Evolutionary conservation across 2,113 vertebrate genomes (phyloP).

Genomic region (Chamaetylas fuelleborni): DNA sequence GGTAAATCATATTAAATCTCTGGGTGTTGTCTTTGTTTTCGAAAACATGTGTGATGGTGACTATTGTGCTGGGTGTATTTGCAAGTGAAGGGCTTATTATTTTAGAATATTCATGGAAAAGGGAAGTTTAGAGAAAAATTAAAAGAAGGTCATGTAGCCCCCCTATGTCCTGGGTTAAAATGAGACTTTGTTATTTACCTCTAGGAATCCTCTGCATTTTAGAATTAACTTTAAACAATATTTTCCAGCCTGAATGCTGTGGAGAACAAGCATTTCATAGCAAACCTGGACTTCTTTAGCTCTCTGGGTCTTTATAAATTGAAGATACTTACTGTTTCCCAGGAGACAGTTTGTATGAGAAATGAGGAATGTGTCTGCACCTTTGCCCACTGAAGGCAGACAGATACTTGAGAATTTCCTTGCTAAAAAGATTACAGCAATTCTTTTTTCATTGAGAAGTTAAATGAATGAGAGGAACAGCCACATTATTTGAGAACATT

Average conservation of each 20-base stretch:
- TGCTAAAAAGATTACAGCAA: background rate
- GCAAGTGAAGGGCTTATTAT: background rate
- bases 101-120: background rate
- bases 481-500: background rate
- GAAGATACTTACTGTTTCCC: background rate
- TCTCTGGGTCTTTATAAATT: background rate
- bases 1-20: background rate
- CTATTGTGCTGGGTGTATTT: background rate
- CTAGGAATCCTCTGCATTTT: background rate
- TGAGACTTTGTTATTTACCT: background rate
- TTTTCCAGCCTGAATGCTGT: background rate
- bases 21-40: background rate
- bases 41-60: background rate
- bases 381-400: background rate
- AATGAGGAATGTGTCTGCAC: background rate
- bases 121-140: background rate
- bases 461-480: background rate
- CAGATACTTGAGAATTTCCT: background rate
- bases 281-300: background rate
- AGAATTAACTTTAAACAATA: background rate
- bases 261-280: background rate
- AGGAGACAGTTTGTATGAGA: background rate
- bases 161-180: background rate
- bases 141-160: background rate
- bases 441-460: background rate